Conservation (phyloP, 2,888 invertebrate species). For the Temnothorax unifasciatus region DNA sequence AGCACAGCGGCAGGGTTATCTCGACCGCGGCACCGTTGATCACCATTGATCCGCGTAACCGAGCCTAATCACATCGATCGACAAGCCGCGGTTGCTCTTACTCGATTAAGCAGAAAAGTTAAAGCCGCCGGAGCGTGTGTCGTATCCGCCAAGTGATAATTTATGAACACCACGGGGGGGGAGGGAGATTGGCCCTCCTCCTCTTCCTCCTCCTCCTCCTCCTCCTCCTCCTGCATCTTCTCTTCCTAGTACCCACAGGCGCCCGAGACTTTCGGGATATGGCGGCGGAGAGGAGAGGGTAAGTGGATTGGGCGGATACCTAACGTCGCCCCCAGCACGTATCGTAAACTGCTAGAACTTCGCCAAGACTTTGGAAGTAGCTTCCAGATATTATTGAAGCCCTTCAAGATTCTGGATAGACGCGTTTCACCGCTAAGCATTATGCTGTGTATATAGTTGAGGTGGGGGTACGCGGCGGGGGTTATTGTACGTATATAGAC, state of each 20-base stretch:
- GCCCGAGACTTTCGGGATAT: conserved; percentile 57
- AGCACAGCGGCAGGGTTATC: conserved; percentile 38
- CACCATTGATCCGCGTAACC: conserved; percentile 53
- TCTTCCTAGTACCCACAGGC: conserved; percentile 31
- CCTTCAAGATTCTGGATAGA: conserved; percentile 77
- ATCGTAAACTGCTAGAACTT: conserved; percentile 78
- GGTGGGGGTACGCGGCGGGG: not conserved
- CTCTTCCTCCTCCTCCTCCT: too few relatives aligned
- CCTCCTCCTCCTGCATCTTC: not conserved
- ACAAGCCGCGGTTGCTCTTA: conserved; percentile 53
- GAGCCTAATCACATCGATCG: conserved; percentile 74
- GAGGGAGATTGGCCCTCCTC: not conserved
- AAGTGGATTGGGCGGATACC: conserved; percentile 74
- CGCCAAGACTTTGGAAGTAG: conserved; percentile 76
- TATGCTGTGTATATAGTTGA: conserved; percentile 55
- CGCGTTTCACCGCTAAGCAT: conserved; percentile 71
- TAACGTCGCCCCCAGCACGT: conserved; percentile 75
- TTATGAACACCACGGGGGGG: conserved; percentile 62
- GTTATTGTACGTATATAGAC: conserved; percentile 40
- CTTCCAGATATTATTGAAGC: conserved; percentile 77
- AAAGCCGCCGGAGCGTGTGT: conserved; percentile 47
- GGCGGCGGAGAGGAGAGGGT: conserved; percentile 49
- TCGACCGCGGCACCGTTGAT: conserved; percentile 45
- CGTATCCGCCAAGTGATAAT: conserved; percentile 66
- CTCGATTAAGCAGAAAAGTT: conserved; percentile 72